Conservation (phyloP, 2,888 invertebrate species). For the Ochropacha duplaris region DNA sequence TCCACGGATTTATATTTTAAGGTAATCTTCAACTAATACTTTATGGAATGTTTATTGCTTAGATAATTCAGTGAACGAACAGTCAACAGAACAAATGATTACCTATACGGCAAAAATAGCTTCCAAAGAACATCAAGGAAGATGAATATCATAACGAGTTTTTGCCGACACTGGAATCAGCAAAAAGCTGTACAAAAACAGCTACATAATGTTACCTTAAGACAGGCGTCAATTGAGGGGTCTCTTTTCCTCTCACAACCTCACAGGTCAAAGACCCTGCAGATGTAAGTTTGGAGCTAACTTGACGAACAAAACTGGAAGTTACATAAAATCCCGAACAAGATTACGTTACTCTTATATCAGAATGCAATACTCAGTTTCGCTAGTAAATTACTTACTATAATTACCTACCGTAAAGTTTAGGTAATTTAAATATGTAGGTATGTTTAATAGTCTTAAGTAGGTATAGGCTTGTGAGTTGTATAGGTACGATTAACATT, state of each 20-base stretch:
- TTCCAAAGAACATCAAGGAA: conserved; percentile 10
- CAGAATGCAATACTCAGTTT: too few species aligned
- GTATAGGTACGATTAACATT: too few species aligned
- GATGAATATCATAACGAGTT: conserved; percentile 42
- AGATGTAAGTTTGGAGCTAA: conserved; percentile 2
- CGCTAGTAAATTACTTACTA: too few species aligned
- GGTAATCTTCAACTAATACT: background rate
- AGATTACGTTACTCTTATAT: too few species aligned
- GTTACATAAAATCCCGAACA: background rate
- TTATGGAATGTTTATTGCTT: background rate
- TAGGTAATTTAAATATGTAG: too few species aligned
- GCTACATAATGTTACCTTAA: conserved; percentile 17
- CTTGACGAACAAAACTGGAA: background rate
- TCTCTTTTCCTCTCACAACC: conserved; percentile 19
- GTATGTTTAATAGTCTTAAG: too few species aligned
- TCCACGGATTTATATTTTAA: too few species aligned
- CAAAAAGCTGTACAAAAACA: conserved; percentile 33
- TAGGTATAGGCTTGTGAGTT: too few species aligned
- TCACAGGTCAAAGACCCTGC: conserved; percentile 21
- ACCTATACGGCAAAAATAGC: background rate
- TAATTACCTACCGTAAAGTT: too few species aligned
- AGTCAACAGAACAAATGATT: too few species aligned
- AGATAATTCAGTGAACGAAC: background rate
- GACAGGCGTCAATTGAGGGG: conserved; percentile 27
- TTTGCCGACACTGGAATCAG: conserved; percentile 24